Conservation (phyloP, 2,888 invertebrate genomes). For the Dendrolimus pini region DNA sequence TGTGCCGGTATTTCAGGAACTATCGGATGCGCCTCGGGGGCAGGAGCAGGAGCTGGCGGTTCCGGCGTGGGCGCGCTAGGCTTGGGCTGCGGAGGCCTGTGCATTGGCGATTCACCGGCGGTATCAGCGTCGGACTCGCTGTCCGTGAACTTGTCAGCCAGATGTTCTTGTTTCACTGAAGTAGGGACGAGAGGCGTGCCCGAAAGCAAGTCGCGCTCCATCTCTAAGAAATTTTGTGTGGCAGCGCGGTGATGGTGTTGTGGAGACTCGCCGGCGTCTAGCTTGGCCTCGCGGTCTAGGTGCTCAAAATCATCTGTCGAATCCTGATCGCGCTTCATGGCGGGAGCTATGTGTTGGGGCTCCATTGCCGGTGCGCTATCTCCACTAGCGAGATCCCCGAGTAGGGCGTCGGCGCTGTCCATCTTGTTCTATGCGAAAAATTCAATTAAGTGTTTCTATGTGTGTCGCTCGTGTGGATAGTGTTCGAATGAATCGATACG, state of each 20-base stretch:
- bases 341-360: slow-evolving; percentile 19
- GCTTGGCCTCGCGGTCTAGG: slow-evolving; percentile 77
- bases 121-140: slow-evolving; percentile 75
- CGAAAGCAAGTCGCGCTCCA: slow-evolving; percentile 64
- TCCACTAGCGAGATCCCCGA: slow-evolving; percentile 53
- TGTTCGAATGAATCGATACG: slow-evolving; percentile 39
- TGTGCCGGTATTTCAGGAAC: slow-evolving; percentile 12
- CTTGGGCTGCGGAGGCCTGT: slow-evolving; percentile 39
- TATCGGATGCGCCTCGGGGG: slow-evolving; percentile 11
- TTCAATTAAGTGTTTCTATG: slow-evolving; percentile 18
- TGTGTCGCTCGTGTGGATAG: slow-evolving; percentile 13
- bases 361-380: slow-evolving; percentile 30
- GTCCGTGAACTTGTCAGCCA: slow-evolving; percentile 77
- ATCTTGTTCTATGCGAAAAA: slow-evolving; percentile 33
- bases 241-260: slow-evolving; percentile 41
- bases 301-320: slow-evolving; percentile 86
- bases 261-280: slow-evolving; percentile 46
- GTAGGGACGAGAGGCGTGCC: slow-evolving; percentile 49
- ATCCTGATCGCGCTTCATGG: slow-evolving; percentile 79
- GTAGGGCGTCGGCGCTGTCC: slow-evolving; percentile 53
- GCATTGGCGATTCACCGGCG: slow-evolving; percentile 62
- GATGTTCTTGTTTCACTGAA: slow-evolving; percentile 52
- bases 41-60: slow-evolving; percentile 21
- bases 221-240: slow-evolving; percentile 65
- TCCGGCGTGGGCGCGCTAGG: slow-evolving; percentile 26